phyloP scores from a whole-genome alignment of 2,797 vertebrate species.

The Cossypha dichroa region DNA sequence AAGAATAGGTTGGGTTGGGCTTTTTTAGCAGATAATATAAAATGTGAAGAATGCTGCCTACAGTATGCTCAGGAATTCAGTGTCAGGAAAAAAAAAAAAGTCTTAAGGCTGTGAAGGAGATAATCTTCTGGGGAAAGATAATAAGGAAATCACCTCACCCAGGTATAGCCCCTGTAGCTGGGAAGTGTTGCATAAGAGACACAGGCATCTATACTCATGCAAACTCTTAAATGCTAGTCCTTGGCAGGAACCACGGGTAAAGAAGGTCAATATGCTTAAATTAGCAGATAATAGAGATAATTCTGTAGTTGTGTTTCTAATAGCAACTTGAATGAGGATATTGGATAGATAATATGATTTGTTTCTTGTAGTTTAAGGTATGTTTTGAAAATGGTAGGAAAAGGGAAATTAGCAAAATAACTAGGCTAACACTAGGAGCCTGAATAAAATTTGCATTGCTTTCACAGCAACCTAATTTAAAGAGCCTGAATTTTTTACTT shows the following conservation, averaged over 20 bases:
- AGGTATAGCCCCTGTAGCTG: neutral
- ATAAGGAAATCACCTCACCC: neutral
- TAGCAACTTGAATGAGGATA: neutral
- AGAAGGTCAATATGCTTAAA: slow-evolving; percentile 9
- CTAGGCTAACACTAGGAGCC: neutral
- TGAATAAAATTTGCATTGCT: neutral
- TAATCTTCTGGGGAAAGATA: neutral
- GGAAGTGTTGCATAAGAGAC: neutral
- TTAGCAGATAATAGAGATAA: neutral
- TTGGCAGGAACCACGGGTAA: neutral
- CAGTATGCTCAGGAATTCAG: neutral
- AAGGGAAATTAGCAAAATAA: neutral
- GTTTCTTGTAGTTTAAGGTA: neutral
- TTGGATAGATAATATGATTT: neutral
- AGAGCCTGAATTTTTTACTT: neutral
- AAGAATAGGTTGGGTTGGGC: neutral
- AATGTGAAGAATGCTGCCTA: neutral
- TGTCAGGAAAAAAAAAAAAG: neutral
- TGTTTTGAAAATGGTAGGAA: neutral
- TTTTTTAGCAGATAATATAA: neutral
- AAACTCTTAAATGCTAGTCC: neutral
- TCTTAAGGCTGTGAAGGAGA: neutral
- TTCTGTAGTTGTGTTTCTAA: neutral
- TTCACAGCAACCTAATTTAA: neutral
- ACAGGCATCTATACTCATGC: neutral